Conservation (phyloP, 2,888 invertebrate genomes). For the Drosophila ezoana region DNA sequence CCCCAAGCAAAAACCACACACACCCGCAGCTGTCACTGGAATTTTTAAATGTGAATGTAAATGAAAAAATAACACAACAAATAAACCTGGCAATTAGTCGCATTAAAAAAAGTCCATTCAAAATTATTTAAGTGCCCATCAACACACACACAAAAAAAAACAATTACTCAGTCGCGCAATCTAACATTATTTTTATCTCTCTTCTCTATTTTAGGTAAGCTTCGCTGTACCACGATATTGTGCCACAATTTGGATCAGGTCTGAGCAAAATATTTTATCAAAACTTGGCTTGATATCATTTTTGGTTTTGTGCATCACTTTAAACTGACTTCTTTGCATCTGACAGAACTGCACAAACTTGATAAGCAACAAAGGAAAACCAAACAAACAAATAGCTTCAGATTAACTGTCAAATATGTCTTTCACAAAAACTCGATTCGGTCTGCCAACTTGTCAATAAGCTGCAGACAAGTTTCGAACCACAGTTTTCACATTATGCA, state of each 20-base stretch:
- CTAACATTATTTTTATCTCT: slow-evolving; percentile 3
- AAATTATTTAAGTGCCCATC: slow-evolving; percentile 58
- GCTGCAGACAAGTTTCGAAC: too few species aligned
- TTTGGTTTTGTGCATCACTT: too few species aligned
- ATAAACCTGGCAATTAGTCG: slow-evolving; percentile 44
- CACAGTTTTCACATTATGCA: too few species aligned
- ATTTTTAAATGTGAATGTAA: slow-evolving; percentile 22
- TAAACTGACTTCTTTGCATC: too few species aligned
- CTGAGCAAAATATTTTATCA: not conserved
- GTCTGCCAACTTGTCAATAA: too few species aligned
- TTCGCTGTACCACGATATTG: not conserved
- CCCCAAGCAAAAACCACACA: slow-evolving; percentile 9
- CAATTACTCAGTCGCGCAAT: slow-evolving; percentile 4
- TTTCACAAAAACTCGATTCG: too few species aligned
- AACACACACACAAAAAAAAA: slow-evolving; percentile 19
- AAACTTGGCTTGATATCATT: too few species aligned
- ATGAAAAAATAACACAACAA: slow-evolving; percentile 13
- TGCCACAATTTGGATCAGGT: slow-evolving; percentile 2
- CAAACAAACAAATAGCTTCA: too few species aligned
- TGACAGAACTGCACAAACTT: too few species aligned
- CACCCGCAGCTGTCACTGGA: slow-evolving; percentile 17
- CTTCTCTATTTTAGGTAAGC: slow-evolving; percentile 39
- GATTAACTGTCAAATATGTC: too few species aligned
- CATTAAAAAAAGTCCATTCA: slow-evolving; percentile 28
- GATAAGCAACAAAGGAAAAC: too few species aligned